These are phyloP conservation scores for Linurgus olivaceus DNA, from an alignment of 2,797 vertebrate genomes.

Conservation along the genomic window DNA sequence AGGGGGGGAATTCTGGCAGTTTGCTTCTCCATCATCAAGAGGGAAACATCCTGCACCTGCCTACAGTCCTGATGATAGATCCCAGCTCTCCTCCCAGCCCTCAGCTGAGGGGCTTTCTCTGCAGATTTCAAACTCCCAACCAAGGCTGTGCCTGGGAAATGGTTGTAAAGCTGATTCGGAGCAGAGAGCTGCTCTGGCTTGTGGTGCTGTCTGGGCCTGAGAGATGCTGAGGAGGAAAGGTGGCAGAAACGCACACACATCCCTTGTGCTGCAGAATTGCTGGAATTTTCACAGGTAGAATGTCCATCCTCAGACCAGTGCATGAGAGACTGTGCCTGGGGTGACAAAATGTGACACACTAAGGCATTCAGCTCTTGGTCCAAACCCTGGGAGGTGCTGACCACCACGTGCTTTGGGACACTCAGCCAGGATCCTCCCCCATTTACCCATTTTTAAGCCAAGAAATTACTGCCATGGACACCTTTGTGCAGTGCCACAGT, in stretches of 20 bases:
- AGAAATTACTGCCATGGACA: background rate
- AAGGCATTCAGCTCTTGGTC: background rate
- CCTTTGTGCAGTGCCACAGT: background rate
- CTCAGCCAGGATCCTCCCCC: background rate
- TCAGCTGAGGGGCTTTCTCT: background rate
- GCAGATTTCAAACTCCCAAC: background rate
- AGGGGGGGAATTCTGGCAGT: background rate
- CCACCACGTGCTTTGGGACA: background rate
- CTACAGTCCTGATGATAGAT: background rate
- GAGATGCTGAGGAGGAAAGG: background rate
- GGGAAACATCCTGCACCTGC: background rate
- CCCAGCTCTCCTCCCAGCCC: background rate
- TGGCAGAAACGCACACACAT: background rate
- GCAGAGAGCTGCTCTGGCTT: background rate
- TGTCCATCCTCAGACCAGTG: background rate
- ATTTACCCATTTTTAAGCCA: background rate
- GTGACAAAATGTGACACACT: rapidly evolving
- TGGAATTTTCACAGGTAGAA: background rate
- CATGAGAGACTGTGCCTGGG: background rate
- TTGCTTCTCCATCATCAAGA: background rate
- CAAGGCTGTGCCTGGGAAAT: background rate
- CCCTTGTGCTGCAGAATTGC: background rate
- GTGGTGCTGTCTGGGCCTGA: background rate
- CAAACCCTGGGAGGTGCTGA: background rate
- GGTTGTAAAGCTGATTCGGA: background rate